A percentile compares a stretch with the other conserved stretches of the same genome.
phyloP scores from a whole-genome alignment of 1,140 invertebrate genomes.

The Drosophila willistoni region DNA sequence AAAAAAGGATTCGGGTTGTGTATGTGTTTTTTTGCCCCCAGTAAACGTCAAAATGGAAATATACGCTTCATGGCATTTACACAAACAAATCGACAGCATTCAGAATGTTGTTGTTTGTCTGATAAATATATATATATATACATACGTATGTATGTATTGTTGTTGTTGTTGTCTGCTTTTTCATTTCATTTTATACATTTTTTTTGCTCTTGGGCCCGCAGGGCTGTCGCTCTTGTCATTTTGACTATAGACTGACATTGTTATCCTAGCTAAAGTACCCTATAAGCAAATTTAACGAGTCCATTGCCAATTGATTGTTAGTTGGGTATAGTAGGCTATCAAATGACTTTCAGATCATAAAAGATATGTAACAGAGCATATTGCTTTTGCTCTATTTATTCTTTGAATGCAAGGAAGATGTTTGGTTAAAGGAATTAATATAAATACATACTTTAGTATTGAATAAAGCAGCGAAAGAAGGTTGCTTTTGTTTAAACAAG shows the following conservation, averaged over 20 bases:
- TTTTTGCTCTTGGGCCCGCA: slow-evolving; percentile 61
- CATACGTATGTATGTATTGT: slow-evolving; percentile 23
- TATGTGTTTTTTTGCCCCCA: slow-evolving; percentile 16
- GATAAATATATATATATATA: slow-evolving; percentile 32
- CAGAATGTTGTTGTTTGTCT: slow-evolving; percentile 26
- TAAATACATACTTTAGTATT: too few species aligned
- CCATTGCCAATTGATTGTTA: neutral
- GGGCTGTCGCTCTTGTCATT: slow-evolving; percentile 74
- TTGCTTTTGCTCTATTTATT: too few species aligned
- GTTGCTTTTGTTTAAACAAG: too few species aligned
- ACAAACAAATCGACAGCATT: slow-evolving; percentile 73
- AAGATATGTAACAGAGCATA: too few species aligned
- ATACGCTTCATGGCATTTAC: slow-evolving; percentile 72
- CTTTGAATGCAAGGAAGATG: too few species aligned
- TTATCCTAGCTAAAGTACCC: slow-evolving; percentile 61
- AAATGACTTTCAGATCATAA: neutral
- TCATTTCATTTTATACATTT: slow-evolving; percentile 14
- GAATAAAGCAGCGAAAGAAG: too few species aligned
- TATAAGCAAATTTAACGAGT: slow-evolving; percentile 29
- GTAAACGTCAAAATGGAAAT: slow-evolving; percentile 74
- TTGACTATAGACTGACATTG: slow-evolving; percentile 71
- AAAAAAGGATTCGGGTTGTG: neutral
- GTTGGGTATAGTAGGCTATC: slow-evolving; percentile 11
- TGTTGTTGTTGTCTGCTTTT: slow-evolving; percentile 47
- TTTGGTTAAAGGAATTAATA: too few species aligned